phyloP scores from a whole-genome alignment of 2,888 invertebrate species.

The Sepiola atlantica region DNA sequence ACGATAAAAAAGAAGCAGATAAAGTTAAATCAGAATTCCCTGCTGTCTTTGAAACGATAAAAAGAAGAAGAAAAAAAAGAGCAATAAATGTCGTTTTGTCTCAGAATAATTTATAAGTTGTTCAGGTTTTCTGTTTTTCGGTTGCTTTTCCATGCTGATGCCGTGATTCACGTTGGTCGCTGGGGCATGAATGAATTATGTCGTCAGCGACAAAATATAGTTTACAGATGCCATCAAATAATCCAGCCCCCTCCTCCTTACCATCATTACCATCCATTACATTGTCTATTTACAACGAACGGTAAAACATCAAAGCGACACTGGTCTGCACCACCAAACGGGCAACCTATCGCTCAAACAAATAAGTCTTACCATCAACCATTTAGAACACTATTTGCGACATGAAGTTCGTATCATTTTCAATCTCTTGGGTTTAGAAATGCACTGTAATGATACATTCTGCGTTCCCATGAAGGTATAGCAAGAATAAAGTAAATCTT shows the following conservation, averaged over 20 bases:
- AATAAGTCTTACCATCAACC: neutral
- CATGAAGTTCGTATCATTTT: neutral
- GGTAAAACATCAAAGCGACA: neutral
- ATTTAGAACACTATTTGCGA: neutral
- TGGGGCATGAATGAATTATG: constrained; percentile 5
- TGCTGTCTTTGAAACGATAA: too few species aligned
- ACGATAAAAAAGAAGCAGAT: neutral
- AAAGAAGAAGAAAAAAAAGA: neutral
- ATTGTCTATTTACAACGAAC: neutral
- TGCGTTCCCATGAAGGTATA: too few species aligned
- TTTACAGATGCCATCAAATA: neutral
- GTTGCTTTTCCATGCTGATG: neutral
- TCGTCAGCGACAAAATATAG: neutral
- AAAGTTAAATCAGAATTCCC: neutral
- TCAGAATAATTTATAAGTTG: neutral
- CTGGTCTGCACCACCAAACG: neutral
- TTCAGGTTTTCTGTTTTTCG: too few species aligned
- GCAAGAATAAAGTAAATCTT: too few species aligned
- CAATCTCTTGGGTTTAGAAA: neutral
- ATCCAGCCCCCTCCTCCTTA: neutral
- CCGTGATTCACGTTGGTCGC: neutral
- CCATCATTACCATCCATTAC: neutral
- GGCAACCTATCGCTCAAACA: neutral
- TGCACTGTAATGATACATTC: too few species aligned
- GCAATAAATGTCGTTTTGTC: neutral